phyloP scores from a whole-genome alignment of 2,888 invertebrate species.

The Mimas tiliae region DNA sequence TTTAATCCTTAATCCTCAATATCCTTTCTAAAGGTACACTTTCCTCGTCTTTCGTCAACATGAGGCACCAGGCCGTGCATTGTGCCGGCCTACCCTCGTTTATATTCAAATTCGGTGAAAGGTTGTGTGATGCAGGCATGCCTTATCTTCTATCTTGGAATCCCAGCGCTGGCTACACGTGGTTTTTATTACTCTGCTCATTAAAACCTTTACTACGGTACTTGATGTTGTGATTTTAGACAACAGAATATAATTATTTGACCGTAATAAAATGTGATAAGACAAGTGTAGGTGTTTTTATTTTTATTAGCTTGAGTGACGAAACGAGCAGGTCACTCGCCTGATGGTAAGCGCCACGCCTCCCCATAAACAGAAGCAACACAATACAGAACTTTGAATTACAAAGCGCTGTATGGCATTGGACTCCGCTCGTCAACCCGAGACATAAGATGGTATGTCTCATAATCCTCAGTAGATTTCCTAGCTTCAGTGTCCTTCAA shows the following conservation, averaged over 20 bases:
- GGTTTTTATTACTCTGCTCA: slow-evolving; percentile 20
- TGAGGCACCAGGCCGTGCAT: background rate
- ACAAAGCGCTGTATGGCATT: no score
- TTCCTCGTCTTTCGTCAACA: background rate
- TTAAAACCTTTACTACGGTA: slow-evolving; percentile 13
- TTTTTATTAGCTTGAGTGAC: no score
- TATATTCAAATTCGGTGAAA: slow-evolving; percentile 38
- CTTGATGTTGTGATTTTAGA: background rate
- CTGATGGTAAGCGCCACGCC: no score
- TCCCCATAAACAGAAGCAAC: no score
- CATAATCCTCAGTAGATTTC: no score
- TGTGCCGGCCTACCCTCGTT: slow-evolving; percentile 27
- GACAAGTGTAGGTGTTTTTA: no score
- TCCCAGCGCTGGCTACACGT: slow-evolving; percentile 24
- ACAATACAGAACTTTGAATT: no score
- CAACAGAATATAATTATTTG: background rate
- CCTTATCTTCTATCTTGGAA: slow-evolving; percentile 41
- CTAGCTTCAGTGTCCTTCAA: no score
- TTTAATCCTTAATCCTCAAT: background rate
- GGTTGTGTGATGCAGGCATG: slow-evolving; percentile 37
- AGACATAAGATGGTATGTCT: no score
- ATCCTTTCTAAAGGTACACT: background rate
- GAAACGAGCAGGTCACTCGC: no score
- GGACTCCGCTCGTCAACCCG: no score
- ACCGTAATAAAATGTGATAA: background rate